Conservation (phyloP, 2,888 invertebrate genomes). For the Phrixothrix hirtus region DNA sequence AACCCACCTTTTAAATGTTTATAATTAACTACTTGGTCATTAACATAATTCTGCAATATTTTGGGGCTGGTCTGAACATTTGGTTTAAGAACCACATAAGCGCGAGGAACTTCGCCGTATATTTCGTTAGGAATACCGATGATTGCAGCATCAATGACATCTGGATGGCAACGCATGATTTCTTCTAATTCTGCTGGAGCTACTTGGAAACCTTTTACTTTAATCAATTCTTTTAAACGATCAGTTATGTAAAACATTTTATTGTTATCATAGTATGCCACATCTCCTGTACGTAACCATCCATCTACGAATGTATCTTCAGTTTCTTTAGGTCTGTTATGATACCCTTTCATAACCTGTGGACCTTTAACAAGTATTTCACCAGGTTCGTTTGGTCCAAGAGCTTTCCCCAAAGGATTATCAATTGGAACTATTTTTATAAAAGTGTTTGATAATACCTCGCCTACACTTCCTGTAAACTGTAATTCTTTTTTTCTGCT, state of each 20-base stretch:
- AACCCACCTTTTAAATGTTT: no score
- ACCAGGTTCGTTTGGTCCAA: slow-evolving; percentile 60
- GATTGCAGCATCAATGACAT: slow-evolving; percentile 78
- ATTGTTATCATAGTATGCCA: slow-evolving; percentile 68
- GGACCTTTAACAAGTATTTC: slow-evolving; percentile 78
- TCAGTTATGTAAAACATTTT: no score
- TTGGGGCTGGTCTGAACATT: slow-evolving; percentile 55
- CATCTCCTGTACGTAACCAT: slow-evolving; percentile 74
- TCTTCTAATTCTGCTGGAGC: slow-evolving; percentile 78
- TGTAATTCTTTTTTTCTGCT: slow-evolving; percentile 18
- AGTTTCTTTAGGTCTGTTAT: no score
- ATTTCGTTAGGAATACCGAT: slow-evolving; percentile 70
- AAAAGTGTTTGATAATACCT: slow-evolving; percentile 64
- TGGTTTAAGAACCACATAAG: no score
- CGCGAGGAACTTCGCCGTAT: no score
- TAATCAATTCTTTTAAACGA: no score
- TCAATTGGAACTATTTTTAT: slow-evolving; percentile 64
- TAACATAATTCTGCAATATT: slow-evolving; percentile 62
- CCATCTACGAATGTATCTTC: no score
- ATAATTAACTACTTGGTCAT: no score
- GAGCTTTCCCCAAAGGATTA: slow-evolving; percentile 38
- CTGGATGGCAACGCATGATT: slow-evolving; percentile 69
- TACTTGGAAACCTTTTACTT: no score
- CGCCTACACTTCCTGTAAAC: slow-evolving; percentile 58
- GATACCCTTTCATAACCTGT: no score